A percentile compares a stretch with the other conserved stretches of the same genome.
These are phyloP conservation scores for Ochropleura plecta DNA, from an alignment of 2,888 invertebrate genomes.

Conservation along the genomic window DNA sequence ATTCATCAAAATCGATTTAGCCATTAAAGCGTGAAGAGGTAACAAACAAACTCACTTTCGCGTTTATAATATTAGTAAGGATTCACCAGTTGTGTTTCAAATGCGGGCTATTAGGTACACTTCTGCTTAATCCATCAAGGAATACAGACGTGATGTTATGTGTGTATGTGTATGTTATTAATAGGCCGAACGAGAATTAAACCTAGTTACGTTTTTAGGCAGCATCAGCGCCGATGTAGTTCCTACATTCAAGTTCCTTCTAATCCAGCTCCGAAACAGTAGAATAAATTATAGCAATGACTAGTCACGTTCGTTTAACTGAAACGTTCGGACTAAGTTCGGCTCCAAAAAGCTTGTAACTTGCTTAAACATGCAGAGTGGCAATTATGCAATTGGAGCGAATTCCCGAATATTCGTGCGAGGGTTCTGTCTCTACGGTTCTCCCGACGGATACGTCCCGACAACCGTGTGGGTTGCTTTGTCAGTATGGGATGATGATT, in stretches of 20 bases:
- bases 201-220: background rate
- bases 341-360: slow-evolving; percentile 50
- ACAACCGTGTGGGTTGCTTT: background rate
- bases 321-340: slow-evolving; percentile 53
- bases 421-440: slow-evolving; percentile 12
- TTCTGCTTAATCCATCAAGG: too few species aligned
- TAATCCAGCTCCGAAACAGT: slow-evolving; percentile 20
- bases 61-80: too few species aligned
- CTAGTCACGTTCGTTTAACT: slow-evolving; percentile 50
- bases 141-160: too few species aligned
- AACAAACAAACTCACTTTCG: too few species aligned
- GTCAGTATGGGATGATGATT: too few species aligned
- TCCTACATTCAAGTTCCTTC: slow-evolving; percentile 9
- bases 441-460: background rate
- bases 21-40: too few species aligned
- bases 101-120: too few species aligned
- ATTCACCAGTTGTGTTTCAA: too few species aligned
- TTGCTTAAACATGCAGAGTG: slow-evolving; percentile 70
- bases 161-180: too few species aligned
- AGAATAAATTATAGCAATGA: slow-evolving; percentile 39
- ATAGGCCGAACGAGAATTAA: background rate
- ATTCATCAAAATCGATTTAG: too few species aligned
- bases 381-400: slow-evolving; percentile 69
- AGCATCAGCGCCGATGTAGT: background rate
- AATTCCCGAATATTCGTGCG: slow-evolving; percentile 55